Evolutionary conservation across 2,888 invertebrate genomes (phyloP), one percentile per base, ranked within the genome.

Genomic region (Shargacucullia verbasci): DNA sequence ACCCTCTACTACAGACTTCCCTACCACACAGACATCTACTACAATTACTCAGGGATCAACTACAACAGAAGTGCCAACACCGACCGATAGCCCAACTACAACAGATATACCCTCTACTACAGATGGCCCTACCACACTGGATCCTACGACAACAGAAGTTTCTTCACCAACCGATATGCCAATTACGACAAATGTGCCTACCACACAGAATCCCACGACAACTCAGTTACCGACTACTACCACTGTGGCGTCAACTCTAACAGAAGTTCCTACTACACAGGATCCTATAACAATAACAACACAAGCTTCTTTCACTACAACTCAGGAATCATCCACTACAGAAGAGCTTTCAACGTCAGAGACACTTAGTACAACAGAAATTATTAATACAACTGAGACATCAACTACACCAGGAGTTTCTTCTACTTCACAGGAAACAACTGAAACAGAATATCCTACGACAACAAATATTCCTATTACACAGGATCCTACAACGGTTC

Each of bases 31-130:
- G 7, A 8, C 7, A 12, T 15, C 54, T 9, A 49, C 38, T 0
- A n/a, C 47, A 0, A 55, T 59, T 0, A 60, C 64, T 2, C 31
- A 37, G 11, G 50, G 41, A 1, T 10, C 58, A 2, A 10, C 53
- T 0, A 54, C 61, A 6, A 31, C 46, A 12, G 33, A 33, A 4
- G 33, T 10, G 9, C 4, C 33, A 3, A 33, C 33, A 8, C 6
- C 35, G 7, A 35, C 54, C 20, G 14, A 47, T 1, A 53, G 33
- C 6, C 20, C 53, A 6, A 35, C 35, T 0, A 13, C 35, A 0
- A 59, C 29, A 20, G 2, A 29, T 8, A 29, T 59, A 0, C 46
- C 53, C 0, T 38, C 31, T 0, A 25, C 53, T 0, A 41, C 41
- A 2, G 3, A 29, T 1, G 8, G 8, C 29, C 1, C 8, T 54